A percentile compares a stretch with the other conserved stretches of the same genome.
Evolutionary conservation across 2,888 invertebrate species (phyloP).

Genomic region (Dynastes grantii): DNA sequence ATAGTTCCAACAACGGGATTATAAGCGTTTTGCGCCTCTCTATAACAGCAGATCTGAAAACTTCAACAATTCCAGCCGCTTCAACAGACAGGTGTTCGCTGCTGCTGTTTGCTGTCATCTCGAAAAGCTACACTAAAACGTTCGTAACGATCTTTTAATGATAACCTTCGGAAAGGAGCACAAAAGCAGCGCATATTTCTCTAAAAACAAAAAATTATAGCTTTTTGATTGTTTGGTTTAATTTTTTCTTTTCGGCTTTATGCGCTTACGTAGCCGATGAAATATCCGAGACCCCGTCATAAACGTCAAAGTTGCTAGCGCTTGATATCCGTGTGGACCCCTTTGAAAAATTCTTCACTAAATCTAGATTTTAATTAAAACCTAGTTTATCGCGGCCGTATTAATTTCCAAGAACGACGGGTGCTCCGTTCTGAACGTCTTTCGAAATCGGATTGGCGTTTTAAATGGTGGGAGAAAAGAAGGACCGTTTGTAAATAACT

Average conservation of each 20-base stretch:
- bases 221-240: conserved; percentile 8
- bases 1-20: background rate
- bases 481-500: conserved; percentile 30
- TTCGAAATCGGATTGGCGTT: conserved; percentile 1
- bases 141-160: conserved; percentile 41
- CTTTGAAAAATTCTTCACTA: conserved; percentile 26
- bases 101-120: background rate
- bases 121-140: conserved; percentile 18
- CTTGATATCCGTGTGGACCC: conserved; percentile 16
- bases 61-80: background rate
- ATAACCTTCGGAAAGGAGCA: conserved; percentile 30
- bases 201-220: conserved; percentile 28
- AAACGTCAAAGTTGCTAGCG: conserved; percentile 32
- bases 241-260: background rate
- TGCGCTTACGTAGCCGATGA: conserved; percentile 27
- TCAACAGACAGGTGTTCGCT: conserved; percentile 29
- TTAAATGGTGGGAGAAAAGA: background rate
- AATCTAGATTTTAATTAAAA: conserved; percentile 46
- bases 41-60: background rate
- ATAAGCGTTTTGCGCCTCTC: background rate
- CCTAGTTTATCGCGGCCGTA: conserved; percentile 25
- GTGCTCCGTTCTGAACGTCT: background rate
- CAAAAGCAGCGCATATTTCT: conserved; percentile 18
- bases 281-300: conserved; percentile 23
- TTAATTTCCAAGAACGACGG: conserved; percentile 38